phyloP scores from a whole-genome alignment of 2,113 vertebrate species.

The Rana temporaria region DNA sequence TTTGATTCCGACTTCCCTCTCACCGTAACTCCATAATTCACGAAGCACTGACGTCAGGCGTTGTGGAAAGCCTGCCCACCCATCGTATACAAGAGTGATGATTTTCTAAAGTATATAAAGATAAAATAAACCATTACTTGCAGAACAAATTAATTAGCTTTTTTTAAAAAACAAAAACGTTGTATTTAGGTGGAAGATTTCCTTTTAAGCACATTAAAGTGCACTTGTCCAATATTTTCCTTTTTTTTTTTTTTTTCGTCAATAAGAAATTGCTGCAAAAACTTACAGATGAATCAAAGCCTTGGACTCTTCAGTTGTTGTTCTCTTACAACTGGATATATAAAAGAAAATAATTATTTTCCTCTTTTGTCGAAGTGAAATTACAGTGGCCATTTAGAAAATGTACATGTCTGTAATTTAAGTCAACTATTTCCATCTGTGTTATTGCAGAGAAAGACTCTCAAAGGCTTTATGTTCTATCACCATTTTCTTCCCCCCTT shows the following conservation, averaged over 20 bases:
- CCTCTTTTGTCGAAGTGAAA: conserved; percentile 32
- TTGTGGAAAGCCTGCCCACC: neutral
- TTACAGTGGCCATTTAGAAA: conserved; percentile 39
- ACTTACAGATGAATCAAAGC: conserved; percentile 16
- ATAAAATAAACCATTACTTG: conserved; percentile 11
- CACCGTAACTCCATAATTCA: neutral
- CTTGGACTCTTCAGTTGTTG: conserved; percentile 21
- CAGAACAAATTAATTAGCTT: conserved; percentile 40
- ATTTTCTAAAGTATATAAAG: neutral
- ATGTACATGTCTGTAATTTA: conserved; percentile 43
- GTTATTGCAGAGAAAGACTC: conserved; percentile 24
- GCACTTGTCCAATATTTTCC: neutral
- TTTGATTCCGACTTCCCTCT: neutral
- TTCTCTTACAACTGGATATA: conserved; percentile 11
- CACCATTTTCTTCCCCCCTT: conserved; percentile 4
- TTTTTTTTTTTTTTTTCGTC: conserved; percentile 18
- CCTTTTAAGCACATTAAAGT: conserved; percentile 32
- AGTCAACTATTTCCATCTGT: conserved; percentile 9
- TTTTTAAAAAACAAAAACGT: conserved; percentile 31
- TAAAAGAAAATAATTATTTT: conserved; percentile 48
- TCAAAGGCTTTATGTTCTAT: conserved; percentile 29
- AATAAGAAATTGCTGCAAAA: conserved; percentile 22
- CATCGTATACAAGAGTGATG: neutral
- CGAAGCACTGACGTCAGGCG: neutral
- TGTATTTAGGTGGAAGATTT: conserved; percentile 17